Percentiles rank a stretch among this genome's conserved stretches.
Conservation (phyloP, 2,113 vertebrate species). For the Scytalopus superciliaris region DNA sequence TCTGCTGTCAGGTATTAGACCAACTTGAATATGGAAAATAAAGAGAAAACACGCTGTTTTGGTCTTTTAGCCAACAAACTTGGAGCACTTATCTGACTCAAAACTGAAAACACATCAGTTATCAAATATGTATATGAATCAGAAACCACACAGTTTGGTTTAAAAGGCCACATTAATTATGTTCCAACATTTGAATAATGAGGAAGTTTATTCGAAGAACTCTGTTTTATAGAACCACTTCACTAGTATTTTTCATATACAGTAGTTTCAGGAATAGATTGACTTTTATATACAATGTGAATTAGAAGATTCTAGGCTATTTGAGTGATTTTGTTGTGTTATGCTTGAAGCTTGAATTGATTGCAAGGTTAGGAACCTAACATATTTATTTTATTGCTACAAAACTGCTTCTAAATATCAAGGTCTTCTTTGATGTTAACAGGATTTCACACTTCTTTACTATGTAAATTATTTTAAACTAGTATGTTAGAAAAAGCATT, state of each 20-base stretch:
- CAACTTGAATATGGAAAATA: not conserved
- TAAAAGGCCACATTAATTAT: not conserved
- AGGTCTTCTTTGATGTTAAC: not conserved
- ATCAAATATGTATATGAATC: not conserved
- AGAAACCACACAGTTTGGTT: not conserved
- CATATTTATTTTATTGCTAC: constrained; percentile 50
- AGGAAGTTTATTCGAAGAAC: not conserved
- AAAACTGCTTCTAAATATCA: constrained; percentile 21
- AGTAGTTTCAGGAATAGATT: constrained; percentile 15
- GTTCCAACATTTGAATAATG: not conserved
- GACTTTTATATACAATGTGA: constrained; percentile 23
- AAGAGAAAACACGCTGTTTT: not conserved
- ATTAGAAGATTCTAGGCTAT: constrained; percentile 20
- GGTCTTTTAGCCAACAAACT: not conserved
- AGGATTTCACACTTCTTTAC: constrained; percentile 3
- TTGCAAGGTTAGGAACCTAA: constrained; percentile 25
- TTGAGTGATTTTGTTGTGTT: constrained; percentile 7
- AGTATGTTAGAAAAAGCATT: constrained; percentile 15
- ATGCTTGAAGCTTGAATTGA: constrained; percentile 30
- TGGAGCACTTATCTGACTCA: constrained; percentile 19
- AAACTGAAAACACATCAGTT: constrained; percentile 21
- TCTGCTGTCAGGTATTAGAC: constrained; percentile 24
- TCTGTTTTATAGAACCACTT: constrained; percentile 42
- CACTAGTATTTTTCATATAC: not conserved
- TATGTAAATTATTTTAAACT: not conserved